phyloP scores from a whole-genome alignment of 2,113 vertebrate species.

The Tetrax tetrax region DNA sequence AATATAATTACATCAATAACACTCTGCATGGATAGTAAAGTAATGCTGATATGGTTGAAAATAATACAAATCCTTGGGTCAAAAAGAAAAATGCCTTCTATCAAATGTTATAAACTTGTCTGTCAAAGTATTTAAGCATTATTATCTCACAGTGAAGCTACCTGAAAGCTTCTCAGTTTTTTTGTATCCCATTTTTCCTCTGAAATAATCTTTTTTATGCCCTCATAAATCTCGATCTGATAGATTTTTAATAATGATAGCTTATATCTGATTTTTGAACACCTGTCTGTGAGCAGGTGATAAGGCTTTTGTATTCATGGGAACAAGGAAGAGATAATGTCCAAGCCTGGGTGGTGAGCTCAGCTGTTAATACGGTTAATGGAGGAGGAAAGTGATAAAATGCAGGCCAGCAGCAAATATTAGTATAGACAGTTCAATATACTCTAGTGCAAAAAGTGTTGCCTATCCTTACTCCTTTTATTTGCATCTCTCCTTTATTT shows the following conservation, averaged over 20 bases:
- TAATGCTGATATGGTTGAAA: not conserved
- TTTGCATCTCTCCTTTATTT: not conserved
- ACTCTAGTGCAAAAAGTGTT: not conserved
- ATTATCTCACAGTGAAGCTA: not conserved
- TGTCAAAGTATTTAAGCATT: not conserved
- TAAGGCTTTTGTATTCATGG: not conserved
- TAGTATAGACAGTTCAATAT: not conserved
- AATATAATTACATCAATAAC: not conserved
- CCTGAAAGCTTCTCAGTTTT: not conserved
- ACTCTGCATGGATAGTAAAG: not conserved
- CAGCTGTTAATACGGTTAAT: not conserved
- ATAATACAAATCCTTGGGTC: not conserved
- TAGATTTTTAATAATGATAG: not conserved
- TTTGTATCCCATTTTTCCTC: not conserved
- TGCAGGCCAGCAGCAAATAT: not conserved
- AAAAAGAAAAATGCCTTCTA: not conserved
- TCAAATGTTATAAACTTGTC: not conserved
- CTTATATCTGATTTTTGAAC: not conserved
- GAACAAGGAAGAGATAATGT: not conserved
- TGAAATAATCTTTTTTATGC: not conserved
- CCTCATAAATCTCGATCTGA: not conserved
- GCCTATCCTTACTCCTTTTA: not conserved
- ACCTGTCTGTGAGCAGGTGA: not conserved
- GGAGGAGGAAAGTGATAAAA: not conserved
- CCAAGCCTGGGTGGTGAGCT: not conserved